These are phyloP conservation scores for Bombylius major DNA, from an alignment of 2,888 invertebrate species.

Conservation along the genomic window DNA sequence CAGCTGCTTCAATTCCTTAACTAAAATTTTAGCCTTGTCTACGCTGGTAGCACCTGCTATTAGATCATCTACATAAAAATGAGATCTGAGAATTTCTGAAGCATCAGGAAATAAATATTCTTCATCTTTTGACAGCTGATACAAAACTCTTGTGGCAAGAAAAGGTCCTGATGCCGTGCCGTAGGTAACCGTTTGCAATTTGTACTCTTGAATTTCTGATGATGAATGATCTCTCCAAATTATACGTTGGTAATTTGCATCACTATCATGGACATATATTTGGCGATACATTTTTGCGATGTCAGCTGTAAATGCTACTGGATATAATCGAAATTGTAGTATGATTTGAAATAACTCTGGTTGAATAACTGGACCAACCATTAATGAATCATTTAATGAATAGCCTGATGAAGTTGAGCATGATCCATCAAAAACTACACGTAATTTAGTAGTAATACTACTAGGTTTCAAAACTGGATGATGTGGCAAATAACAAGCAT, in stretches of 20 bases:
- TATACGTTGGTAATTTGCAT: conserved; percentile 12
- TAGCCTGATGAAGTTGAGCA: neutral
- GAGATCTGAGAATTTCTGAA: neutral
- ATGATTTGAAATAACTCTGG: conserved; percentile 9
- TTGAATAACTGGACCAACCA: conserved; percentile 16
- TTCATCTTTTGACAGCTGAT: conserved; percentile 2
- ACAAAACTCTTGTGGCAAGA: conserved; percentile 8
- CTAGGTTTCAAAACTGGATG: conserved; percentile 4
- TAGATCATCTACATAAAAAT: conserved; percentile 11
- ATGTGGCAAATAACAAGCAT: neutral
- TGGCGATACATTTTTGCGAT: conserved; percentile 15
- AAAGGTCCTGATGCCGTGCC: conserved; percentile 11
- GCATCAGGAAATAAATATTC: no score
- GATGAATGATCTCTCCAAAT: conserved; percentile 10
- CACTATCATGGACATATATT: neutral
- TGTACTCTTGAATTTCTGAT: conserved; percentile 5
- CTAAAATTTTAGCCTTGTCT: neutral
- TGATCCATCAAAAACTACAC: conserved; percentile 5
- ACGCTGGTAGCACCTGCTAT: neutral
- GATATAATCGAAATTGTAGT: neutral
- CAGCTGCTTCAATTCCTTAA: neutral
- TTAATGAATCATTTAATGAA: conserved; percentile 7
- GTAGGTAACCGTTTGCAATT: conserved; percentile 9
- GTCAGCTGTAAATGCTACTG: conserved; percentile 15
- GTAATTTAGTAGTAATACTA: neutral